Conservation (phyloP, 1,140 invertebrate genomes). For the Microplitis demolitor region DNA sequence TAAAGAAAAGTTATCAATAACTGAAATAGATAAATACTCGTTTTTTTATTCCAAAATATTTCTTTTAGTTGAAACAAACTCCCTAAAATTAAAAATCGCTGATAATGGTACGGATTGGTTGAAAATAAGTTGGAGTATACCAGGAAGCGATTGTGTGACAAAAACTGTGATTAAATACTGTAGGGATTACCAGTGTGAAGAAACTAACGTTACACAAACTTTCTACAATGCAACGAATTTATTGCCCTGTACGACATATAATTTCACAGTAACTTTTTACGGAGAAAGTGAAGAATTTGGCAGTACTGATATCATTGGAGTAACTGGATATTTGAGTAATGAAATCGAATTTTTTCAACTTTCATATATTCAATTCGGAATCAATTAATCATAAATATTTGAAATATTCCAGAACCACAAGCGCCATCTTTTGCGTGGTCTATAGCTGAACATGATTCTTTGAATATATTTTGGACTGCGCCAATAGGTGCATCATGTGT, state of each 20-base stretch:
- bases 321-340: slow-evolving; percentile 39
- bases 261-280: slow-evolving; percentile 24
- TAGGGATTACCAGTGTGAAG: slow-evolving; percentile 1
- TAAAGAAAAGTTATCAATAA: too few relatives aligned
- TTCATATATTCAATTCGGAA: neutral
- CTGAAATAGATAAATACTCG: too few relatives aligned
- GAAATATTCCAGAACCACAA: slow-evolving; percentile 34
- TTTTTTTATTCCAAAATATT: neutral
- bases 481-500: slow-evolving; percentile 39
- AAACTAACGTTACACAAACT: neutral
- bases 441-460: slow-evolving; percentile 19
- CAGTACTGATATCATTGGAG: slow-evolving; percentile 22
- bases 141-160: slow-evolving; percentile 21
- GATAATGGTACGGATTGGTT: slow-evolving; percentile 19
- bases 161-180: slow-evolving; percentile 25
- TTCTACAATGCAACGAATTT: slow-evolving; percentile 27
- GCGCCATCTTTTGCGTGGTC: slow-evolving; percentile 21
- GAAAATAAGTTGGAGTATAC: slow-evolving; percentile 24
- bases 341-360: neutral
- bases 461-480: slow-evolving; percentile 39
- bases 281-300: slow-evolving; percentile 21
- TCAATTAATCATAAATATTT: slow-evolving; percentile 1
- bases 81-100: slow-evolving; percentile 19
- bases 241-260: slow-evolving; percentile 28
- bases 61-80: slow-evolving; percentile 19